Evolutionary conservation across 2,113 vertebrate genomes (phyloP), one percentile per base, ranked within the genome.

Genomic region (Pholis gunnellus): DNA sequence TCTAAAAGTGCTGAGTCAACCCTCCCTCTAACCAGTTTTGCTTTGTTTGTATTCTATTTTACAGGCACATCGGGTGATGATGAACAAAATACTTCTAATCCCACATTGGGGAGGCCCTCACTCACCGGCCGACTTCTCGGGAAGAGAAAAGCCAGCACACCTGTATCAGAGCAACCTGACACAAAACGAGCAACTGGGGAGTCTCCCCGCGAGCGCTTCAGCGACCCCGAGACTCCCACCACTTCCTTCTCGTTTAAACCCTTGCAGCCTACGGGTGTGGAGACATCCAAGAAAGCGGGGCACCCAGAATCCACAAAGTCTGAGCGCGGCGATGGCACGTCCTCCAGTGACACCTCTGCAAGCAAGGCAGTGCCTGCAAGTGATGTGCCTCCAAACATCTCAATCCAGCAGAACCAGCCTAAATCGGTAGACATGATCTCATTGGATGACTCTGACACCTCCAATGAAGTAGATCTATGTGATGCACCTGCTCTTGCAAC

Each of bases 101-200:
- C 71, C 0, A 0, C 1, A 2, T 10, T 87, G 66, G 71, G 22
- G 48, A 88, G 81, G 46, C 81, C 88, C 6, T 84, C 88, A 1
- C 71, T 91, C 52, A 36, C 84, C 67, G 85, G 85, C 42, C 60
- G 73, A 27, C 80, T 91, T 54, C 91, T 94, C 0, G 92, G 93
- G 27, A 93, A 92, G 44, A 92, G 95, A 40, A 94, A 94, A 69
- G 89, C 87, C 67, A 88, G 83, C 54, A 46, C 88, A 1, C 48
- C 83, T 4, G 67, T 75, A 7, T 42, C 77, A 36, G 92, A 84
- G 42, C 76, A 87, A 46, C 89, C 87, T 29, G 66, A 68, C 44
- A 9, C 64, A 29, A 94, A 94, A 60, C 81, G 80, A 50, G 34
- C 72, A 52, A 54, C 67, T 17, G 68, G 44, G 27, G 74, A 63